phyloP scores from a whole-genome alignment of 2,797 vertebrate species.

The Lepus townsendii region DNA sequence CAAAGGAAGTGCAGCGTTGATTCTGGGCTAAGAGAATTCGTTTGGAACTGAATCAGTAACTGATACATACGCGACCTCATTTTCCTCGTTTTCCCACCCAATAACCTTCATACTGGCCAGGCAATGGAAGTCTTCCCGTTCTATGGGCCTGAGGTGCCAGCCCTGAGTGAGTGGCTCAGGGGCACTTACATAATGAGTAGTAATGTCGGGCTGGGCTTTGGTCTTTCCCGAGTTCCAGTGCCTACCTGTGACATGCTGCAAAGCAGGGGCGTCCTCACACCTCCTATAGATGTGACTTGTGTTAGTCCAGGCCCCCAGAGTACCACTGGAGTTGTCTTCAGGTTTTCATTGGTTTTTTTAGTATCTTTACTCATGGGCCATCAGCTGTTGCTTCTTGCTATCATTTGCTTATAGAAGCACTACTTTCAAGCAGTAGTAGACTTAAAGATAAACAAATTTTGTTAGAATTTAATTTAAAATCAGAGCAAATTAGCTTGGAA shows the following conservation, averaged over 20 bases:
- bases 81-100: background rate
- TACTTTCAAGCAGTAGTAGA: background rate
- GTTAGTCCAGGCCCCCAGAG: background rate
- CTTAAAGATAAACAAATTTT: slow-evolving; percentile 54
- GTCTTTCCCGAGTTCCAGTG: background rate
- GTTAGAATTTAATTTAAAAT: slow-evolving; percentile 69
- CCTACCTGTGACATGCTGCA: background rate
- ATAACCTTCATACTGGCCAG: background rate
- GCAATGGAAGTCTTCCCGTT: background rate
- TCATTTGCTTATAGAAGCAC: slow-evolving; percentile 12
- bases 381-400: background rate
- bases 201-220: background rate
- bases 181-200: background rate
- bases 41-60: slow-evolving; percentile 20
- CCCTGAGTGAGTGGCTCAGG: background rate
- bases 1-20: background rate
- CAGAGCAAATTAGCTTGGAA: slow-evolving; percentile 1
- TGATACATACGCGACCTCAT: background rate
- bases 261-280: rapidly evolving
- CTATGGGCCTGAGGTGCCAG: background rate
- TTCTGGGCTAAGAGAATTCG: slow-evolving; percentile 18
- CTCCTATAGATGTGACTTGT: background rate
- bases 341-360: slow-evolving; percentile 22
- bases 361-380: background rate
- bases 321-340: background rate